These are phyloP conservation scores for Troilus luridus DNA, from an alignment of 2,888 invertebrate species.

Conservation along the genomic window DNA sequence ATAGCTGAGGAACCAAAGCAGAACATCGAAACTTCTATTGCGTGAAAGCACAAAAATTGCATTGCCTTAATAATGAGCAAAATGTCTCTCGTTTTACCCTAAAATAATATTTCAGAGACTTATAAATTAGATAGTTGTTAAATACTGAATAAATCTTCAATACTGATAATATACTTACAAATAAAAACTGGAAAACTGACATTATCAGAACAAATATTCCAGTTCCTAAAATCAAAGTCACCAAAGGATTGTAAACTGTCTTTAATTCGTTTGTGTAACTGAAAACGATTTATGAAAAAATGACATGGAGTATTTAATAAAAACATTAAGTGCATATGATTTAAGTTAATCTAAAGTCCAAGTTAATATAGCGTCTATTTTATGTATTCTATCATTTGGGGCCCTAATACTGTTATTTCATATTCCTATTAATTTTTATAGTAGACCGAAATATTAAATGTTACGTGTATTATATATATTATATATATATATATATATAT, in stretches of 20 bases:
- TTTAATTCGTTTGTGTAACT: conserved; percentile 14
- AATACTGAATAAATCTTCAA: too few species aligned
- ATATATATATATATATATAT: too few species aligned
- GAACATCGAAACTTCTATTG: neutral
- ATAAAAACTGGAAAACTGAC: conserved; percentile 7
- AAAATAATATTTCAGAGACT: neutral
- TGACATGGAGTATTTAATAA: too few species aligned
- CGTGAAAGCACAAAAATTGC: neutral
- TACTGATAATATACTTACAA: neutral
- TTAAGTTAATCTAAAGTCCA: too few species aligned
- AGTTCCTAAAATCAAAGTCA: conserved; percentile 7
- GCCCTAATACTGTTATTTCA: too few species aligned
- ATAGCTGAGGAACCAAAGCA: conserved; percentile 1
- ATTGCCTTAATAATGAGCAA: neutral
- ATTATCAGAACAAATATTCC: conserved; percentile 14
- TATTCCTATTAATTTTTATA: too few species aligned
- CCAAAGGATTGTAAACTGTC: neutral
- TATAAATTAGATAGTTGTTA: too few species aligned
- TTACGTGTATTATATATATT: too few species aligned
- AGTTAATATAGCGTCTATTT: too few species aligned
- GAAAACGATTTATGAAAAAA: neutral
- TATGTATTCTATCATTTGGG: too few species aligned
- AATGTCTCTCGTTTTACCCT: neutral
- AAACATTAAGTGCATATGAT: too few species aligned
- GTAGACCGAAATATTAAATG: neutral